Base-by-base conservation (phyloP, 2,797 vertebrate species). In the Rachycentron canadum region DNA sequence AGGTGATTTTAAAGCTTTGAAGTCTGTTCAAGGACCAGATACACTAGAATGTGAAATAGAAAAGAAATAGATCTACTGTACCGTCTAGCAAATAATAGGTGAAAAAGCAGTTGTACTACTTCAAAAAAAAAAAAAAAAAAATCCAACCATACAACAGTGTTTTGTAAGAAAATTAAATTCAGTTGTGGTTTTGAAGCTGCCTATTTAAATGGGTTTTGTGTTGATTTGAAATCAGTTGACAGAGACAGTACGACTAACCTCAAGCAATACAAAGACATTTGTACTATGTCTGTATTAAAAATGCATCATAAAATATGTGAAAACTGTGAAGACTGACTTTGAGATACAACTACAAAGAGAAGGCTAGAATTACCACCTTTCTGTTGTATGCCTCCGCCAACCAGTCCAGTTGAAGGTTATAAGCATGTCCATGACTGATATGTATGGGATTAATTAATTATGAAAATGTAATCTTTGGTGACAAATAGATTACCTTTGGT, bases 1-100 rank as follows among this genome's bases (percentile, higher is more conserved):
- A 55, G 23, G 55, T 41, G 21, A 25, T 28, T 32, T 19, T 50
- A 76, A 62, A 63, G 36, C 58, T 52, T 45, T 67, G 13, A 50
- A 16, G 23, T 36, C 52, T 64, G 25, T 10, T 69, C 38, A 55
- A 19, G 7, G 38, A 52, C 50, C 28, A 64, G 21, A 17, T 34
- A 9, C 50, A 62, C 6, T 14, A 28, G 11, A 23, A 13, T 23
- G 25, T 4, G 17, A 76, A 68, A 58, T 4, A 28, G 62, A 38
- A 30, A 38, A 17, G 5, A 60, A 41, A 59, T 16, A 69, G 19
- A 14, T 25, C 49, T 52, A 26, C 36, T 60, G 5, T 13, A 45
- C 7, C 12, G 47, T 23, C 14, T 64, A 17, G 5, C 1, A 45
- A 69, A 58, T 23, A 56, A 11, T 13, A 9, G 11, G 1, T 14